Base-by-base conservation (phyloP, 2,888 invertebrate genomes). In the Diogma glabrata region DNA sequence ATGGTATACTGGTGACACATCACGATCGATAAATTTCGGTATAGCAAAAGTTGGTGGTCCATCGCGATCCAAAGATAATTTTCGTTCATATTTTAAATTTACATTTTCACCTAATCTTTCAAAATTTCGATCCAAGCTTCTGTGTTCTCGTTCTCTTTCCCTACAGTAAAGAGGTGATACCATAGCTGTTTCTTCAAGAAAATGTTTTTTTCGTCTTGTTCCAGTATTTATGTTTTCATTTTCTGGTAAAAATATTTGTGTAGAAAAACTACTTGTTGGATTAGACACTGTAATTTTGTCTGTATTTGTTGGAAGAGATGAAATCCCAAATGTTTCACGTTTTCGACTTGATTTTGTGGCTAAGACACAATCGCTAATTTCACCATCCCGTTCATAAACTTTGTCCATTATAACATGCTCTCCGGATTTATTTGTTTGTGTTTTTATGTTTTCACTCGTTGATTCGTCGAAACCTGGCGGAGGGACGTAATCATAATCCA, bases 401-500 rank as follows among this genome's bases (percentile, higher is more conserved):
- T 69, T 69, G 52, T 70, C 69, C 59, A 69, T 57, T 53, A 68
- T 70, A 10, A 70, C 57, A 53, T 65, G 62, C 56, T 69, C 69
- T 0, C 70, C 68, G 2, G 55, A 50, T 17, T 26, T 47, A 5
- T 24, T 19, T 47, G 28, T 12, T 16, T 17, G 19, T 28, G 14
- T 17, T 17, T 17, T 24, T 23, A 14, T 38, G 10, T 26, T 20
- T 56, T 55, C 6, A 56, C 53, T 38, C 57, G 54, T 30, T 56
- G 56, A 38, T 26, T 67, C 66, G 20, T 66, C 63, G 53, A 67
- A 67, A 19, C 74, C 75, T 51, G 77, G 74, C 51, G 77, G 76
- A 48, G 73, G 72, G 49, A 74, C 75, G 52, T 76, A 77, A 64
- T 79, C 79, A 59, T 79, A 79, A 60, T 79, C 79, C 47, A 79